Percentiles rank a stretch among this genome's conserved stretches.
These are phyloP conservation scores for Tanaodytes sp. DNA, from an alignment of 2,888 invertebrate genomes.

Conservation along the genomic window DNA sequence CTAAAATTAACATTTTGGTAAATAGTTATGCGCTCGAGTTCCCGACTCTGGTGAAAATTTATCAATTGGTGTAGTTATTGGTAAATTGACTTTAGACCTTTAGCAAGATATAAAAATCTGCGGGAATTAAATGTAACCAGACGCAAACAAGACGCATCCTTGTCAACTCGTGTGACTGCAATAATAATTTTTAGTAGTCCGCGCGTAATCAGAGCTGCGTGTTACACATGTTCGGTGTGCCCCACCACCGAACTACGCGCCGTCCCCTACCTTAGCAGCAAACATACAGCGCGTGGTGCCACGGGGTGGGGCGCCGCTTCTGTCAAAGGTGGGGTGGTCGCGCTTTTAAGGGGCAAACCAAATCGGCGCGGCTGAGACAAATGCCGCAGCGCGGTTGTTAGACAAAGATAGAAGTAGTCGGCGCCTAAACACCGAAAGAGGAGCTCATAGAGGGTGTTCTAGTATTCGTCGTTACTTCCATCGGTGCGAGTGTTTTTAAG, in stretches of 20 bases:
- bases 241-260: conserved; percentile 57
- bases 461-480: conserved; percentile 57
- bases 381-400: conserved; percentile 10
- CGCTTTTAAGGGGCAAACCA: conserved; percentile 56
- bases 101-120: no score
- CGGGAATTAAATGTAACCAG: no score
- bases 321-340: conserved; percentile 53
- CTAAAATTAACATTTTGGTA: no score
- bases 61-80: no score
- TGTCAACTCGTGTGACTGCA: conserved; percentile 57
- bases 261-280: conserved; percentile 56
- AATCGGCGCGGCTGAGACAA: conserved; percentile 47
- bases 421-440: conserved; percentile 40
- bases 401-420: conserved; percentile 30
- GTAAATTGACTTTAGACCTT: no score
- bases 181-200: conserved; percentile 71
- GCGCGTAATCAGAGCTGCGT: conserved; percentile 70
- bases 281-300: conserved; percentile 43
- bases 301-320: conserved; percentile 58
- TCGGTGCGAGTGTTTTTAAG: conserved; percentile 60
- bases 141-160: conserved; percentile 13
- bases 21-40: no score
- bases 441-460: conserved; percentile 45
- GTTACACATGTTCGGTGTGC: conserved; percentile 67
- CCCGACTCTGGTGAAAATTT: no score